These are phyloP conservation scores for Actinernus sp. DNA, from an alignment of 92 coral and sea anemone species.

Conservation along the genomic window DNA sequence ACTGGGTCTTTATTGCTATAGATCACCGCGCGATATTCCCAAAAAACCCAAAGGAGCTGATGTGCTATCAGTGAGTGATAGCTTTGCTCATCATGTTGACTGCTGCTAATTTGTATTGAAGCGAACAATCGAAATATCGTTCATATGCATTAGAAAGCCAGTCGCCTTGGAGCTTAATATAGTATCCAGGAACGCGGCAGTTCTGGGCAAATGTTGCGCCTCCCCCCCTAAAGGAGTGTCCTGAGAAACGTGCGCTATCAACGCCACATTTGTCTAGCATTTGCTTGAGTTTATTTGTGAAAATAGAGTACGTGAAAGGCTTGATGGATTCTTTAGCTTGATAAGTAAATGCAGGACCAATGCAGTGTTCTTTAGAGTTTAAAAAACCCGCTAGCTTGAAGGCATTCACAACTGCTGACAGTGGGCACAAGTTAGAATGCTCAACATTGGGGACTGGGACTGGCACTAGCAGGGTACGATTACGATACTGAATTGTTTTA, in stretches of 20 bases:
- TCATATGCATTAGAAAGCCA: neutral
- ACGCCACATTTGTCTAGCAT: no score
- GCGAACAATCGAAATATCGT: neutral
- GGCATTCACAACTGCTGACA: neutral
- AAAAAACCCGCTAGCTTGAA: conserved; percentile 1
- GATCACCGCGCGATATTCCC: no score
- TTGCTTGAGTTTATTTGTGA: conserved; percentile 13
- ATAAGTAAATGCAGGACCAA: conserved; percentile 19
- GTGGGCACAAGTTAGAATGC: conserved; percentile 17
- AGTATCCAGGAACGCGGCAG: conserved; percentile 12
- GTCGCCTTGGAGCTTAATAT: conserved; percentile 13
- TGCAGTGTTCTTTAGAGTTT: neutral
- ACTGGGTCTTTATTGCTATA: no score
- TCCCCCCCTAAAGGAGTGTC: conserved; percentile 30
- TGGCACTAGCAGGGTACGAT: conserved; percentile 38
- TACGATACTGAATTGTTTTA: conserved; percentile 26
- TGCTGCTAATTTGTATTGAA: neutral
- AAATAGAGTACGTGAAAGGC: conserved; percentile 11
- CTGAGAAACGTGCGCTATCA: conserved; percentile 12
- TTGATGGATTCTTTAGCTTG: neutral
- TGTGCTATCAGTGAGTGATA: no score
- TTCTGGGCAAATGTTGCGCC: conserved; percentile 37
- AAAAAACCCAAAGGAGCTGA: no score
- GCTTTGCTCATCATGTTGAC: no score
- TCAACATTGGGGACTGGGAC: conserved; percentile 38